Base-by-base conservation (phyloP, 2,888 invertebrate genomes). In the Phlogophora meticulosa region DNA sequence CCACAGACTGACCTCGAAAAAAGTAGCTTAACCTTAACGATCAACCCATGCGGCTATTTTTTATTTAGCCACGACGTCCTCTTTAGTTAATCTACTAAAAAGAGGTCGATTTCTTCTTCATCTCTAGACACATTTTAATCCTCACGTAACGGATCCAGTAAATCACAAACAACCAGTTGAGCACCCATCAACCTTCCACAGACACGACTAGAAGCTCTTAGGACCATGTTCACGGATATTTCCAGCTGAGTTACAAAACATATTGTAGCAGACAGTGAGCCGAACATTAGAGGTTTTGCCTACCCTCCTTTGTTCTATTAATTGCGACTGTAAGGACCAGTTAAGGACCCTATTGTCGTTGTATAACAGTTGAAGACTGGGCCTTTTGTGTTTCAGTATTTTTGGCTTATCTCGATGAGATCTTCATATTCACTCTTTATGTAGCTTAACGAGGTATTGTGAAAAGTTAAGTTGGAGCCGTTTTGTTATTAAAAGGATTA, bases 251-350 rank as follows among this genome's bases (percentile, higher is more conserved):
- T 86, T 84, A 85, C 80, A 72, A 82, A 81, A 85, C 84, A 85
- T 82, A 87, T 87, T 87, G 86, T 85, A 77, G 78, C 65, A 68
- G 64, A 82, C 77, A 74, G 76, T 62, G 75, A 71, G 60, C 70
- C 69, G 70, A 80, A 85, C 85, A 88, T 90, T 90, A 85, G 86
- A 85, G 85, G 87, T 89, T 87, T 86, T 81, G 77, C 69, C 59
- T 79, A 76, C 77, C 58, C 75, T 80, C 75, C 85, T 90, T 91
- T 92, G 91, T 91, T 89, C 76, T 52, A 85, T 86, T 91, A 91
- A 92, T 92, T 89, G 87, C 86, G 70, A 87, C 87, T 85, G 82
- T 89, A 87, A 88, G 88, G 78, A 85, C 64, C 64, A 28, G 73
- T 72, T 76, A 78, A 67, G 51, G 79, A 61, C 63, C 63, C 63